These are phyloP conservation scores for Syrphus vitripennis DNA, from an alignment of 2,888 invertebrate species.

Conservation along the genomic window DNA sequence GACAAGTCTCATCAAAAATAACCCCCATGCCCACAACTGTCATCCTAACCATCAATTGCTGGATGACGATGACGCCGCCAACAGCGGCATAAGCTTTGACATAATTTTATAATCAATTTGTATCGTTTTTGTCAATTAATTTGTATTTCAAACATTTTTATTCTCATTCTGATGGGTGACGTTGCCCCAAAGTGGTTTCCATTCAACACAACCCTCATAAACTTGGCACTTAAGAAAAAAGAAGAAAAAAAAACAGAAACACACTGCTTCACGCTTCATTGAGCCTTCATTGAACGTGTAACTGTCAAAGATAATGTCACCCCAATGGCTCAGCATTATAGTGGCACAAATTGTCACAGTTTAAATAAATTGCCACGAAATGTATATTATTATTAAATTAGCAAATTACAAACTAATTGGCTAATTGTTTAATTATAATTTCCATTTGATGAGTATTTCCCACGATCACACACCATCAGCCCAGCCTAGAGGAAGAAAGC, in stretches of 20 bases:
- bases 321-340: background rate
- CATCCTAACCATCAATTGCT: constrained; percentile 18
- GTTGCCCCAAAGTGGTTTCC: constrained; percentile 8
- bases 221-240: background rate
- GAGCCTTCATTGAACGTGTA: background rate
- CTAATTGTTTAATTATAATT: constrained; percentile 64
- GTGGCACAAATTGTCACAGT: constrained; percentile 14
- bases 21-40: constrained; percentile 62
- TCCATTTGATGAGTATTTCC: constrained; percentile 37
- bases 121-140: constrained; percentile 47
- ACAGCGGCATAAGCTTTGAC: constrained; percentile 51
- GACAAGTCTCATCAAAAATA: constrained; percentile 21
- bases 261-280: constrained; percentile 34
- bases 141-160: constrained; percentile 32
- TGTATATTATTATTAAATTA: constrained; percentile 45
- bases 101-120: constrained; percentile 21
- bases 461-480: constrained; percentile 29
- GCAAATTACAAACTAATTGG: constrained; percentile 59
- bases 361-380: constrained; percentile 18
- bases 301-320: constrained; percentile 34
- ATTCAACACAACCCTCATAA: constrained; percentile 41
- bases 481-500: background rate
- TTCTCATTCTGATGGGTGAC: background rate
- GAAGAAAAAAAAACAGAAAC: background rate
- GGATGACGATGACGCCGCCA: constrained; percentile 16